A percentile compares a stretch with the other conserved stretches of the same genome.
Conservation (phyloP, 2,888 invertebrate species). For the Xylota segnis region DNA sequence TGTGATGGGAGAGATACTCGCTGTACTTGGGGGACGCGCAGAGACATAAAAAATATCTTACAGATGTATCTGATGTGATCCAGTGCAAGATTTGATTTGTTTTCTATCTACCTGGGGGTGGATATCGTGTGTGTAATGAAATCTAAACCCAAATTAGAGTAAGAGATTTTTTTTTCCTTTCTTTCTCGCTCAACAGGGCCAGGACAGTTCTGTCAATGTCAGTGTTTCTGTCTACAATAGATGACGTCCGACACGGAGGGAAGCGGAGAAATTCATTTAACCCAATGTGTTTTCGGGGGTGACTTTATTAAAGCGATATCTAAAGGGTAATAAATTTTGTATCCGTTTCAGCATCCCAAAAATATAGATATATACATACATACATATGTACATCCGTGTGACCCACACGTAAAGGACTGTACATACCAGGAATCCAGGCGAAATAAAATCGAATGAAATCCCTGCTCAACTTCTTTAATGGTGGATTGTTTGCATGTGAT, state of each 20-base stretch:
- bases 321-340: slow-evolving; percentile 68
- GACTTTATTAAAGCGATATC: slow-evolving; percentile 68
- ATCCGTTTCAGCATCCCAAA: slow-evolving; percentile 33
- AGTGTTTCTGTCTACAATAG: slow-evolving; percentile 17
- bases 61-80: slow-evolving; percentile 2
- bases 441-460: slow-evolving; percentile 53
- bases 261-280: slow-evolving; percentile 38
- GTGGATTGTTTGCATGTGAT: slow-evolving; percentile 66
- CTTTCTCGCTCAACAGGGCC: not conserved
- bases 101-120: not conserved
- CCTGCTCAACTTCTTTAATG: slow-evolving; percentile 40
- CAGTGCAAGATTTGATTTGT: slow-evolving; percentile 30
- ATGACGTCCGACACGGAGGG: not conserved
- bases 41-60: slow-evolving; percentile 15
- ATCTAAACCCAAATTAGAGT: slow-evolving; percentile 45
- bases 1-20: slow-evolving; percentile 23
- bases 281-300: slow-evolving; percentile 49
- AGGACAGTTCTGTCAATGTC: slow-evolving; percentile 2
- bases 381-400: slow-evolving; percentile 7
- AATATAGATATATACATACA: not conserved
- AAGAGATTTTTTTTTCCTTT: slow-evolving; percentile 18
- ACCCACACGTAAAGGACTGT: slow-evolving; percentile 17
- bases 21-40: slow-evolving; percentile 10
- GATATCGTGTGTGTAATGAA: slow-evolving; percentile 18
- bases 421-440: slow-evolving; percentile 19